Conservation (phyloP, 1,140 invertebrate species). For the Lordiphosa collinella region DNA sequence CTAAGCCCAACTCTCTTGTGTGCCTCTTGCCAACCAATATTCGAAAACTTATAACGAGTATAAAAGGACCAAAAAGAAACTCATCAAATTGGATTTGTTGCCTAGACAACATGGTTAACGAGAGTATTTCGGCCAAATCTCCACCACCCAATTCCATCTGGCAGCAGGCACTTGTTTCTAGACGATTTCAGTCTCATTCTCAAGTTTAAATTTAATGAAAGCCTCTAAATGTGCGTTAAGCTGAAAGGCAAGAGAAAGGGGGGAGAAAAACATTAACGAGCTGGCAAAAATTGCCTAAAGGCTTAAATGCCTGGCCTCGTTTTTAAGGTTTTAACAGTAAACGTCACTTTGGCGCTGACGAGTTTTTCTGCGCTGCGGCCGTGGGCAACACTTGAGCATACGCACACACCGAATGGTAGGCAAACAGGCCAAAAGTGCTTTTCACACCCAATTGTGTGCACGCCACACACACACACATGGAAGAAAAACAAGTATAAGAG, state of each 20-base stretch:
- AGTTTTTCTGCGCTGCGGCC: slow-evolving; percentile 23
- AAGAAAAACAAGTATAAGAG: slow-evolving; percentile 38
- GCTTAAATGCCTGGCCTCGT: slow-evolving; percentile 34
- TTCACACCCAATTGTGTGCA: slow-evolving; percentile 65
- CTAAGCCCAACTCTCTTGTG: no score
- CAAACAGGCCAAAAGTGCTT: slow-evolving; percentile 62
- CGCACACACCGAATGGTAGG: slow-evolving; percentile 14
- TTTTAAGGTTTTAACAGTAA: slow-evolving; percentile 44
- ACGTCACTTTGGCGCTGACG: slow-evolving; percentile 63
- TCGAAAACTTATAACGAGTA: neutral
- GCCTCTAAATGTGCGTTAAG: slow-evolving; percentile 38
- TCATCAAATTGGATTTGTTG: slow-evolving; percentile 69
- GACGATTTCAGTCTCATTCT: slow-evolving; percentile 32
- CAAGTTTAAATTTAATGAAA: slow-evolving; percentile 70
- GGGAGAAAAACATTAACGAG: slow-evolving; percentile 36
- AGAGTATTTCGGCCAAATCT: slow-evolving; percentile 5
- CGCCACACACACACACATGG: slow-evolving; percentile 31
- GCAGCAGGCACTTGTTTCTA: slow-evolving; percentile 20
- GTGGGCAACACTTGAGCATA: slow-evolving; percentile 22
- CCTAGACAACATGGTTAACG: slow-evolving; percentile 36
- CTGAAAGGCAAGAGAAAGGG: neutral
- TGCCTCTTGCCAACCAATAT: slow-evolving; percentile 11
- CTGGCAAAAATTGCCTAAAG: slow-evolving; percentile 45
- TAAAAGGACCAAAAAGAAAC: slow-evolving; percentile 29
- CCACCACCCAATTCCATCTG: neutral